A percentile compares a stretch with the other conserved stretches of the same genome.
These are phyloP conservation scores for Octonoba sinensis DNA, from an alignment of 2,888 invertebrate genomes.

Conservation along the genomic window DNA sequence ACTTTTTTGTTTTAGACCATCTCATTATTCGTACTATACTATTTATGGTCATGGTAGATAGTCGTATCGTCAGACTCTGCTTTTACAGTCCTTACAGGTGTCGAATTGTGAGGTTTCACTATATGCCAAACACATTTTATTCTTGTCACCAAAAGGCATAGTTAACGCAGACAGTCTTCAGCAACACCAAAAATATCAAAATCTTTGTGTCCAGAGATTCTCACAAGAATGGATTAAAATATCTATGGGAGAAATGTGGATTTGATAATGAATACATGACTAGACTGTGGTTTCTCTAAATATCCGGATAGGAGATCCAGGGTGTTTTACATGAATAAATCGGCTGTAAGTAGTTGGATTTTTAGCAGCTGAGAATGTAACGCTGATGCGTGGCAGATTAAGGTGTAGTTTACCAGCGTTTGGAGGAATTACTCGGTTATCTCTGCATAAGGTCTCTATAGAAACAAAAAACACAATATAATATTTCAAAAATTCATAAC, in stretches of 20 bases:
- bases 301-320: slow-evolving; percentile 71
- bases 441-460: background rate
- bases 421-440: slow-evolving; percentile 6
- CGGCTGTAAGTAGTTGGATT: slow-evolving; percentile 69
- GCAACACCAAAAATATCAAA: too few relatives aligned
- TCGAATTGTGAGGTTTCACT: too few relatives aligned
- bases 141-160: too few relatives aligned
- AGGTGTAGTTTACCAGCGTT: slow-evolving; percentile 16
- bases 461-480: background rate
- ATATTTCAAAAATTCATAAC: background rate
- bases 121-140: too few relatives aligned
- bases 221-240: too few relatives aligned
- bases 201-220: too few relatives aligned
- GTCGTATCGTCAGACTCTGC: too few relatives aligned
- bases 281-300: slow-evolving; percentile 72
- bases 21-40: too few relatives aligned
- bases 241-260: background rate
- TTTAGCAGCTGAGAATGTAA: slow-evolving; percentile 59
- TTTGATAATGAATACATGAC: background rate
- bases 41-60: too few relatives aligned
- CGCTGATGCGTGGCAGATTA: slow-evolving; percentile 54
- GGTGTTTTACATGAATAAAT: slow-evolving; percentile 72
- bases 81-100: too few relatives aligned
- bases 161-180: too few relatives aligned
- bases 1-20: too few relatives aligned